These are phyloP conservation scores for Halcyon chelicuti DNA, from an alignment of 2,797 vertebrate species.

Conservation along the genomic window DNA sequence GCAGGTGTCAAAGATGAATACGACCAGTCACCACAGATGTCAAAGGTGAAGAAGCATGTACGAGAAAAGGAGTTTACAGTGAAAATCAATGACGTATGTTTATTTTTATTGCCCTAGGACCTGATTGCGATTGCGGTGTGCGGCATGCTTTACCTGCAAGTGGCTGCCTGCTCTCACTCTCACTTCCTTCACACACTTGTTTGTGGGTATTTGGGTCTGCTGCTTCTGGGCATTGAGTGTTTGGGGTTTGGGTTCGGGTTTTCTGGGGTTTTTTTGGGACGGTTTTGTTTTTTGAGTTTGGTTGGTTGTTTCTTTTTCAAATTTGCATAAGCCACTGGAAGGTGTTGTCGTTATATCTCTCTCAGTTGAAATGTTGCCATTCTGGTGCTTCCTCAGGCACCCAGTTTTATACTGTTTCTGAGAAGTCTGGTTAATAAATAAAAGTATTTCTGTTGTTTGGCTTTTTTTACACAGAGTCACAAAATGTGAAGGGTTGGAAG, in stretches of 20 bases:
- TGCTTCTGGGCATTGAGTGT: constrained; percentile 72
- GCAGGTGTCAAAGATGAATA: constrained; percentile 87
- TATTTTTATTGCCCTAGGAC: constrained; percentile 92
- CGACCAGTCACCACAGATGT: constrained; percentile 93
- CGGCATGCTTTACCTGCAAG: constrained; percentile 86
- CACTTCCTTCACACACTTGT: constrained; percentile 79
- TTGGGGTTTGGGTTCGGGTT: constrained; percentile 4
- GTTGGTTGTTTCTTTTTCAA: not conserved
- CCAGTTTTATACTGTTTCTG: constrained; percentile 54
- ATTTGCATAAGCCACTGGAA: constrained; percentile 64
- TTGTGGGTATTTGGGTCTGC: constrained; percentile 75
- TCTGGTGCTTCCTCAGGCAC: constrained; percentile 65
- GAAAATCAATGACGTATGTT: constrained; percentile 99
- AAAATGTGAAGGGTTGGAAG: too few species aligned
- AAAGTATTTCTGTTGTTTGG: constrained; percentile 36
- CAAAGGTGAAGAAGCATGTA: constrained; percentile 99
- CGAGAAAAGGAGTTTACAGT: constrained; percentile 99
- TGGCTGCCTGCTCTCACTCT: constrained; percentile 86
- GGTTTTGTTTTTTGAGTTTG: not conserved
- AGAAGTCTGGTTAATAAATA: not conserved
- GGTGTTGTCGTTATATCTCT: constrained; percentile 43
- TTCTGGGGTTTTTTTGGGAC: not conserved
- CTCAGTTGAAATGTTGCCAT: constrained; percentile 40
- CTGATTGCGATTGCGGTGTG: constrained; percentile 86
- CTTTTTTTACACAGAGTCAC: not conserved